Evolutionary conservation across 2,113 vertebrate species (phyloP).

Genomic region (Ammodytes marinus): DNA sequence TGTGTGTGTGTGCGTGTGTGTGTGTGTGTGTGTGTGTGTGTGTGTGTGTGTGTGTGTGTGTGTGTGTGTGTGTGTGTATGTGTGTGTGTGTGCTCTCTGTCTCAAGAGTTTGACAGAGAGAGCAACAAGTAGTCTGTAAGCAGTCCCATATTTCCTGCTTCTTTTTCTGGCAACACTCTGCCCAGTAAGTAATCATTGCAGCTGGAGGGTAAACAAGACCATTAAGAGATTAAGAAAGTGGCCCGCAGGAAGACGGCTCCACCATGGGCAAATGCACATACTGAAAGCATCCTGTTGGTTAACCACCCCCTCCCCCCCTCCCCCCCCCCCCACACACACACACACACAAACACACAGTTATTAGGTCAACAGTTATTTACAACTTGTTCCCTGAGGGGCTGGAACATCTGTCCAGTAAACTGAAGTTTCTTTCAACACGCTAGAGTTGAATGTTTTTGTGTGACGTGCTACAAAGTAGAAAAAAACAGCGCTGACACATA

Average conservation of each 20-base stretch:
- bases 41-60: constrained; percentile 2
- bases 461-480: neutral
- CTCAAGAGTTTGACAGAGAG: neutral
- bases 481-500: neutral
- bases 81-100: constrained; percentile 13
- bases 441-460: neutral
- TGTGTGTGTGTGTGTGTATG: constrained; percentile 2
- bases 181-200: constrained; percentile 41
- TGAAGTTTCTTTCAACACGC: neutral
- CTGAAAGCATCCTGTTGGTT: constrained; percentile 25
- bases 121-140: constrained; percentile 7
- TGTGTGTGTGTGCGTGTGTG: constrained; percentile 22
- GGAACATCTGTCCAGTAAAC: constrained; percentile 19
- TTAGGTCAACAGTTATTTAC: constrained; percentile 21
- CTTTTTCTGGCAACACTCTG: constrained; percentile 23
- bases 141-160: constrained; percentile 43
- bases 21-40: constrained; percentile 15
- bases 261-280: neutral
- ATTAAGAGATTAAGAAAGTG: constrained; percentile 33
- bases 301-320: neutral
- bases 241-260: constrained; percentile 16
- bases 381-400: constrained; percentile 13
- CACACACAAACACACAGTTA: neutral
- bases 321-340: neutral
- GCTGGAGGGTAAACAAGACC: constrained; percentile 50